Base-by-base conservation (phyloP, 1,140 invertebrate genomes). In the Drosophila malerkotliana region DNA sequence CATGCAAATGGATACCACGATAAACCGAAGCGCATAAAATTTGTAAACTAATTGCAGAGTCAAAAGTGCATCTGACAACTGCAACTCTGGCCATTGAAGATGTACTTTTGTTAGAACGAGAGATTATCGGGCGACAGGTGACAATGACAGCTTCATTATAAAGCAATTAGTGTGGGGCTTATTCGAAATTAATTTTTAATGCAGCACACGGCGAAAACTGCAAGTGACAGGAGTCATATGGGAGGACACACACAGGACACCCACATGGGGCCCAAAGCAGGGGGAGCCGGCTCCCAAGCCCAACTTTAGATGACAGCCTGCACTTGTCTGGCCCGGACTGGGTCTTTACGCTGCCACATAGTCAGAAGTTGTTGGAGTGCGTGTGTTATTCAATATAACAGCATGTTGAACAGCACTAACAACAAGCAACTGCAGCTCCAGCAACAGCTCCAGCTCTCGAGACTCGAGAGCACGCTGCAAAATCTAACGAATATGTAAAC, bases 401-500 rank as follows among this genome's bases (percentile, higher is more conserved):
- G 83, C 83, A 87, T 87, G 83, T 87, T 87, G 67, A 76, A 87
- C 80, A 83, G 77, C 75, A 72, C 51, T 51, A 77, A 59, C 79
- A 82, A 82, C 79, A 81, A 77, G 78, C 78, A 69, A 72, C 79
- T 54, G 67, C 41, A 62, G 34, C 45, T 49, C 47, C 73, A 59
- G 32, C 60, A 58, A 24, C 58, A 44, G n/a, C 53, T 47, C 6
- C 60, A 71, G 32, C 60, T 26, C 26, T 6, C 6, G 34, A 37
- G 57, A 73, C 67, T 52, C 44, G 30, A 49, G 30, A 60, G 57
- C 81, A 73, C 49, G 77, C 47, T 87, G 82, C 62, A 82, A 87
- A 87, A 87, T 87, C 83, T 88, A 88, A 88, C 79, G 83, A 83
- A 79, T 82, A 77, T 88, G 87, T 83, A 90, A 90, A 84, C 88